Base-by-base conservation (phyloP, 2,888 invertebrate genomes). In the Scaptomyza parva region DNA sequence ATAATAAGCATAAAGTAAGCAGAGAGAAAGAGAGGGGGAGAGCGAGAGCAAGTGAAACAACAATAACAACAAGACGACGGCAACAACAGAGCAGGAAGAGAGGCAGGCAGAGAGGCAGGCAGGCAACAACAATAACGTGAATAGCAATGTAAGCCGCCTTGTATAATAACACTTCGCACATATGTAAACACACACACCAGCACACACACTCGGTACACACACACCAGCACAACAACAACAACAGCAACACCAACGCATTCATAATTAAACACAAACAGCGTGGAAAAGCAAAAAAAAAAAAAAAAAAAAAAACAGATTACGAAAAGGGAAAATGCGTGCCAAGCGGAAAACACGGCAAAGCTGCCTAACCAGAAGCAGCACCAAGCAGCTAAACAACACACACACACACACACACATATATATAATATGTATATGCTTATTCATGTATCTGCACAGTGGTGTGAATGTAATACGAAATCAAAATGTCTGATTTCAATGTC, bases 201-300 rank as follows among this genome's bases (percentile, higher is more conserved):
- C 50, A 37, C 24, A 55, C 33, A 40, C 40, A 43, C 33, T n/a
- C n/a, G n/a, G n/a, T n/a, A 63, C 65, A 69, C 50, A 8, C 45
- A 50, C 53, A 51, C 28, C 54, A 52, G 50, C 50, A 37, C 24
- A 55, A 26, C n/a, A n/a, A n/a, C n/a, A n/a, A 40, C 40, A 43
- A 28, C 43, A 37, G 18, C 35, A 41, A 41, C 18, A 40, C 64
- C 45, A 30, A 55, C 50, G 60, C 55, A 83, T 83, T 74, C 71
- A 82, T 81, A 85, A 81, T 82, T 81, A 81, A 81, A 81, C 79
- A 73, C 79, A 81, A 81, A 79, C 86, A 82, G 60, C 68, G 64
- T 37, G 48, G 43, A 52, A 66, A 57, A 47, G 59, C 58, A 59
- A 37, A 57, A 2, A 14, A 37, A 37, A 61, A 43, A 43, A 55